Conservation (phyloP, 2,888 invertebrate species). For the Fragum sueziense region DNA sequence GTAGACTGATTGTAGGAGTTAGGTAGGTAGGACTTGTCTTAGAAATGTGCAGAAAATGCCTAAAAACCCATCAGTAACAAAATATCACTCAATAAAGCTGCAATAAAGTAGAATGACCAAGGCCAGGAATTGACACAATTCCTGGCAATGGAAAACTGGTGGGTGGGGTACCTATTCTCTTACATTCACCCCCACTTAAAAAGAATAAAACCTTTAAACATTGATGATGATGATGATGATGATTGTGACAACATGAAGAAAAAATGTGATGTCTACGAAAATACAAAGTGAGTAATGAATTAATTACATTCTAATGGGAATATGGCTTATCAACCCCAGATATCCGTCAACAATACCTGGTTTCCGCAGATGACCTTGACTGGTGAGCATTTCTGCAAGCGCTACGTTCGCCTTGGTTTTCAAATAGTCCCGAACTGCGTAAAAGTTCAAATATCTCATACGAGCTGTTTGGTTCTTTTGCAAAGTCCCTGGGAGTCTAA, state of each 20-base stretch:
- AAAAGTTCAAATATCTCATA: neutral
- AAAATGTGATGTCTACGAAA: too few relatives aligned
- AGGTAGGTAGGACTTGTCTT: too few relatives aligned
- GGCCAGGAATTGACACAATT: neutral
- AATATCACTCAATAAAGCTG: too few relatives aligned
- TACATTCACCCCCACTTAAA: conserved; percentile 23
- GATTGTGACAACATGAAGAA: too few relatives aligned
- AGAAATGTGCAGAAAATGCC: too few relatives aligned
- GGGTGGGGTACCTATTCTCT: neutral
- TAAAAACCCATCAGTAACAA: too few relatives aligned
- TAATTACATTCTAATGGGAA: neutral
- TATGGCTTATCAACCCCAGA: neutral
- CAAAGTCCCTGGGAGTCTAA: neutral
- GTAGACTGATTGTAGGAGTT: too few relatives aligned
- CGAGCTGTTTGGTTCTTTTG: neutral
- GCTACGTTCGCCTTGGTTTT: neutral
- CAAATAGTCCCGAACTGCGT: neutral
- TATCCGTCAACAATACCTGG: neutral
- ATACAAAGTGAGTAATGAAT: too few relatives aligned
- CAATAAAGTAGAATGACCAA: too few relatives aligned
- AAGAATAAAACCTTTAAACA: neutral
- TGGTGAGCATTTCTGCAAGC: neutral
- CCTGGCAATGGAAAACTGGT: neutral
- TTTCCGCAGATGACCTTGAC: neutral
- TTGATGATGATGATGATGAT: too few relatives aligned